These are phyloP conservation scores for Hirtodrosophila confusa DNA, from an alignment of 2,888 invertebrate species.

Conservation along the genomic window DNA sequence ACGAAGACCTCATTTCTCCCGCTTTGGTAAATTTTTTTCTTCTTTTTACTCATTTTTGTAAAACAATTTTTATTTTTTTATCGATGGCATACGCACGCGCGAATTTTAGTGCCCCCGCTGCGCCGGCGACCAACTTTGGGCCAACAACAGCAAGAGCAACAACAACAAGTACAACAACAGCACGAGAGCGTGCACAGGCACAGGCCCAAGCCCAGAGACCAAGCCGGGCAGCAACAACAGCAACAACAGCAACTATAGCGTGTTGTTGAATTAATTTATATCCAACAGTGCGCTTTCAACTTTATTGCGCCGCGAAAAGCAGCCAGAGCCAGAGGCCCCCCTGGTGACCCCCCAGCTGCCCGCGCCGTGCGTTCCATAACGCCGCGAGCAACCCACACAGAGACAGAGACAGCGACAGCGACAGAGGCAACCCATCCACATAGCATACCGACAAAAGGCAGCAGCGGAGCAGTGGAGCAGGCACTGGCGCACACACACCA, in stretches of 20 bases:
- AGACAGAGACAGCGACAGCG: constrained; percentile 32
- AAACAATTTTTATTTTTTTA: constrained; percentile 76
- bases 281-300: constrained; percentile 81
- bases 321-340: constrained; percentile 45
- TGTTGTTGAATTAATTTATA: constrained; percentile 84
- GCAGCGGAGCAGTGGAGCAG: constrained; percentile 16
- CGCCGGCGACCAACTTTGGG: constrained; percentile 68
- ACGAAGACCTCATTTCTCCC: constrained; percentile 75
- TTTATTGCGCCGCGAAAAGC: constrained; percentile 80
- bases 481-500: constrained; percentile 21
- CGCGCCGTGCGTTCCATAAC: constrained; percentile 26
- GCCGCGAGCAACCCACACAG: constrained; percentile 59
- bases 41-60: constrained; percentile 59
- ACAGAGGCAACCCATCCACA: constrained; percentile 47
- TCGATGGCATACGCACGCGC: constrained; percentile 79
- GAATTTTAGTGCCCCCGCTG: constrained; percentile 80
- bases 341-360: constrained; percentile 22
- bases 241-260: constrained; percentile 68
- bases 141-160: constrained; percentile 34
- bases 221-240: constrained; percentile 45
- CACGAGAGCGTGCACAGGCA: constrained; percentile 55
- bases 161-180: constrained; percentile 42
- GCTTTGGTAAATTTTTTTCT: constrained; percentile 44
- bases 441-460: constrained; percentile 59
- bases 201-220: constrained; percentile 53